Evolutionary conservation across 2,113 vertebrate species (phyloP).

Genomic region (Spilogale gracilis): DNA sequence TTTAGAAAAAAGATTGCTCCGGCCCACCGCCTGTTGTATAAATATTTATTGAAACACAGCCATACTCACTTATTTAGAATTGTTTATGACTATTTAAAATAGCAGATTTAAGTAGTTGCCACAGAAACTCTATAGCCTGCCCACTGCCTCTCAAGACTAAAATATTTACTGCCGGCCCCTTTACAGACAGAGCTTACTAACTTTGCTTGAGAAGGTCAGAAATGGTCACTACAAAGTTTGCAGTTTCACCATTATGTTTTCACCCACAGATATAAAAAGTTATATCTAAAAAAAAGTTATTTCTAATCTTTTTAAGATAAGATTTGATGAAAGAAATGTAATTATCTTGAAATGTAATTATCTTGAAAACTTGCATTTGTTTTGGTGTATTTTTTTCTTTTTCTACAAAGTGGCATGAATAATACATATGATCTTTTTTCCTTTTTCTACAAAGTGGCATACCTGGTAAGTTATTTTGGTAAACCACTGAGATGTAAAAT

Average conservation of each 20-base stretch:
- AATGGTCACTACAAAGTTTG: background rate
- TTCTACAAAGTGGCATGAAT: background rate
- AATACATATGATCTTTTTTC: background rate
- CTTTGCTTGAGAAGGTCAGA: background rate
- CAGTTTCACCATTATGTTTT: background rate
- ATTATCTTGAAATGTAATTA: background rate
- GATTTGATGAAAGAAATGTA: conserved; percentile 1
- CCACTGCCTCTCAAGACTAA: background rate
- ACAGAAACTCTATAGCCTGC: background rate
- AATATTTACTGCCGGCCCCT: background rate
- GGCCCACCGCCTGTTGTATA: background rate
- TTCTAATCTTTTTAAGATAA: background rate
- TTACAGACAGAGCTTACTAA: background rate
- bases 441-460: background rate
- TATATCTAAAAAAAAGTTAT: background rate
- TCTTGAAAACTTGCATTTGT: background rate
- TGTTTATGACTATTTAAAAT: background rate
- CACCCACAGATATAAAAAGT: background rate
- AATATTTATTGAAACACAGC: background rate
- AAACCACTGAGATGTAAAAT: background rate
- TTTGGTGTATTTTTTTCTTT: background rate
- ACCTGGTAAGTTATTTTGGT: background rate
- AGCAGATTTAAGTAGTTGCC: background rate
- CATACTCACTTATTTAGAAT: background rate
- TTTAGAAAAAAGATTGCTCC: background rate